Percentiles rank a stretch among this genome's conserved stretches.
Conservation (phyloP, 1,140 invertebrate species). For the Drosophila teissieri region DNA sequence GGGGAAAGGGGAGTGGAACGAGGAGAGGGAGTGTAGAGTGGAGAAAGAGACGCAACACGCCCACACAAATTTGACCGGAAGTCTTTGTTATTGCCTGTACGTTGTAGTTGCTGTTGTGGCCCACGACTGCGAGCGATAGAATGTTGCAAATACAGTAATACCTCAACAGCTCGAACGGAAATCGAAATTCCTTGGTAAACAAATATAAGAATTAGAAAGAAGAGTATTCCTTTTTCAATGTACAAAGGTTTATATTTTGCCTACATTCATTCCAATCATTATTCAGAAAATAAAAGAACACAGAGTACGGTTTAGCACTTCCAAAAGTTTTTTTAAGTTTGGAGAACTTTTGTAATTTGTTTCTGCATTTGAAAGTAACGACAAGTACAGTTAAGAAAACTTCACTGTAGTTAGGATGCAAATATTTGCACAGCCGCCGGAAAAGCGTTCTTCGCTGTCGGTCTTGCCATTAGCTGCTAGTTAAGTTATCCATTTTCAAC, state of each 20-base stretch:
- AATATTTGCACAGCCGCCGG: constrained; percentile 40
- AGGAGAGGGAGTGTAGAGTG: constrained; percentile 1
- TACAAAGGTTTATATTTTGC: no score
- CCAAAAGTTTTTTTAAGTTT: no score
- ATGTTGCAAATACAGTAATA: constrained; percentile 25
- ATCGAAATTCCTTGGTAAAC: neutral
- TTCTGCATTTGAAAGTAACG: no score
- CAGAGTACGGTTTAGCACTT: no score
- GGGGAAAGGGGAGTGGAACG: neutral
- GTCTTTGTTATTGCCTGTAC: constrained; percentile 57
- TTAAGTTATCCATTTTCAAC: constrained; percentile 37
- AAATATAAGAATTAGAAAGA: no score
- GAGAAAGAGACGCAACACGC: constrained; percentile 35
- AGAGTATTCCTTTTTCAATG: no score
- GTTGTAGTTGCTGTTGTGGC: constrained; percentile 10
- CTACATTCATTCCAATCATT: no score
- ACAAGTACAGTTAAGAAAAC: neutral
- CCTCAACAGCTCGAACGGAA: neutral
- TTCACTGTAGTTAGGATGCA: neutral
- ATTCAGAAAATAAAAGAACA: no score
- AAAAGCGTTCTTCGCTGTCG: constrained; percentile 45
- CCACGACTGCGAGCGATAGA: constrained; percentile 6
- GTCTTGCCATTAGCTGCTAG: constrained; percentile 47
- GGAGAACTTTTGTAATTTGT: no score
- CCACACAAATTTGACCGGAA: constrained; percentile 72